Evolutionary conservation across 2,888 invertebrate species (phyloP).

Genomic region (Athalia rosae): DNA sequence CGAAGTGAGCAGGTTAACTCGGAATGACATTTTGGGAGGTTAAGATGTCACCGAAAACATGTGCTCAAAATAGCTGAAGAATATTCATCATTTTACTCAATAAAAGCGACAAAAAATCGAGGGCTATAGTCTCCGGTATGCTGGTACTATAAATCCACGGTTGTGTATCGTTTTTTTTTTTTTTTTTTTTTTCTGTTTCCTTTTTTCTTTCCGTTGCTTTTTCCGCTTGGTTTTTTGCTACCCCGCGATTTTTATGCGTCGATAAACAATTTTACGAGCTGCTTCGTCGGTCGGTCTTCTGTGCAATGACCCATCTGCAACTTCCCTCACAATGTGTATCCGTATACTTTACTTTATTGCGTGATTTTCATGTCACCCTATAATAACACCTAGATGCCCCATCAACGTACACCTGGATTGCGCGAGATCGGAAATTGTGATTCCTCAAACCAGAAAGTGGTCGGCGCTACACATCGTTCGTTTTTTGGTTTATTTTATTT

Average conservation of each 20-base stretch:
- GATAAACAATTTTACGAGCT: constrained; percentile 38
- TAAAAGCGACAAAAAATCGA: not conserved
- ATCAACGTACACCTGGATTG: no score
- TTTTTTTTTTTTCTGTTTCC: no score
- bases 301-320: constrained; percentile 40
- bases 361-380: constrained; percentile 39
- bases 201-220: not conserved
- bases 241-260: constrained; percentile 29
- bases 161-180: not conserved
- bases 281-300: constrained; percentile 23
- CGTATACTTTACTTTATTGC: constrained; percentile 32
- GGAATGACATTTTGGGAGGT: no score
- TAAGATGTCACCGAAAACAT: no score
- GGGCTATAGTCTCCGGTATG: not conserved
- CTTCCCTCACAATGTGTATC: constrained; percentile 36
- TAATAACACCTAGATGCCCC: not conserved
- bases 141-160: constrained; percentile 28
- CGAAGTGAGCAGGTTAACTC: no score
- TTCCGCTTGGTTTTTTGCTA: constrained; percentile 7
- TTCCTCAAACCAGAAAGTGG: constrained; percentile 35
- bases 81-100: not conserved
- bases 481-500: no score
- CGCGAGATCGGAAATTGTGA: constrained; percentile 32
- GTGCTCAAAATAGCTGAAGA: not conserved
- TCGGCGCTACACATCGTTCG: not conserved